Conservation (phyloP, 2,113 vertebrate species). For the Sarotherodon lohbergeri region DNA sequence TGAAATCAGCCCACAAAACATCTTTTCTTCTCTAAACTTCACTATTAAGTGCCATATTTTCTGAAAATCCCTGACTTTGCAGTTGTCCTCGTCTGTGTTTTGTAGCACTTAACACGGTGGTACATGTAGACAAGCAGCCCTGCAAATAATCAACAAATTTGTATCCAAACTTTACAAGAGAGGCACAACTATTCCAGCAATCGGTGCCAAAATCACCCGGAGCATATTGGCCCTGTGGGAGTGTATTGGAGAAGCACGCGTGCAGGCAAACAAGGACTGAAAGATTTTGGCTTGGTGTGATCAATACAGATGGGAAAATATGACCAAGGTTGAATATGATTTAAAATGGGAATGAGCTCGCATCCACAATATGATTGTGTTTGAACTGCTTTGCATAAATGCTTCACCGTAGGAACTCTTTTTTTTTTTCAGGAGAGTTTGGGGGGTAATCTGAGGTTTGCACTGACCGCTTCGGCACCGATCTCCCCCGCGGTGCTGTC, state of each 20-base stretch:
- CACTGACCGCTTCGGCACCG: constrained; percentile 74
- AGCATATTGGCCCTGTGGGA: constrained; percentile 51
- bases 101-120: neutral
- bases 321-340: constrained; percentile 12
- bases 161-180: constrained; percentile 40
- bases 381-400: neutral
- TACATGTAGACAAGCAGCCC: constrained; percentile 9
- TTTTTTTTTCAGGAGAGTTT: constrained; percentile 61
- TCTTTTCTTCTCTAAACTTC: neutral
- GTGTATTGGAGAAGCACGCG: constrained; percentile 21
- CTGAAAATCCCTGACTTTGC: neutral
- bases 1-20: neutral
- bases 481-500: constrained; percentile 75
- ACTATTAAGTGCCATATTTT: neutral
- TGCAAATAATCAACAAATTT: constrained; percentile 16
- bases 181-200: constrained; percentile 34
- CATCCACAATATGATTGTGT: neutral
- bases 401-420: neutral
- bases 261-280: neutral
- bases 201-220: constrained; percentile 31
- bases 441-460: constrained; percentile 75
- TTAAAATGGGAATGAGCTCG: neutral
- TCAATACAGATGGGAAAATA: constrained; percentile 40
- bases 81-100: neutral
- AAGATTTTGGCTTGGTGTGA: constrained; percentile 16